phyloP scores from a whole-genome alignment of 2,797 vertebrate genomes.

The Semotilus atromaculatus region DNA sequence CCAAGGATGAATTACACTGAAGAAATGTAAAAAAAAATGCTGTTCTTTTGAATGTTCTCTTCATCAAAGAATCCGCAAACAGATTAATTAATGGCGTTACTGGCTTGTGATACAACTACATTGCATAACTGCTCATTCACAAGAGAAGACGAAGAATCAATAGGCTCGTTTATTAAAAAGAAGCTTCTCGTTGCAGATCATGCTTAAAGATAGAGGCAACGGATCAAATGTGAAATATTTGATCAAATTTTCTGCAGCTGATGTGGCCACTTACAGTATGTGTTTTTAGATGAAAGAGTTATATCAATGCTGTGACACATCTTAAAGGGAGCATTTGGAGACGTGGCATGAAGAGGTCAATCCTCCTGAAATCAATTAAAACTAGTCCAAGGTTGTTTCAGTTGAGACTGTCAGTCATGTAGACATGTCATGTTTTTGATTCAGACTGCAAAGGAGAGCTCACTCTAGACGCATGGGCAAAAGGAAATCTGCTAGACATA shows the following conservation, averaged over 20 bases:
- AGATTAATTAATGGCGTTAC: not conserved
- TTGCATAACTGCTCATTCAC: not conserved
- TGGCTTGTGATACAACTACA: not conserved
- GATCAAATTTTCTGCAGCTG: not conserved
- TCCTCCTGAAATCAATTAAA: slow-evolving; percentile 11
- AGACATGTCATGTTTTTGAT: not conserved
- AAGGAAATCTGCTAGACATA: slow-evolving; percentile 5
- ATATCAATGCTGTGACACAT: slow-evolving; percentile 33
- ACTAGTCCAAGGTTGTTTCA: slow-evolving; percentile 10
- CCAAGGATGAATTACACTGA: not conserved
- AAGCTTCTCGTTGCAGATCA: not conserved
- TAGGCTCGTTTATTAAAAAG: no score
- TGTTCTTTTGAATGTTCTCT: not conserved
- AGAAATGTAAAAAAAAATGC: not conserved
- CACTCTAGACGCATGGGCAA: not conserved
- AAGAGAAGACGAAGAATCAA: not conserved
- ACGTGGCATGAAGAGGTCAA: slow-evolving; percentile 11
- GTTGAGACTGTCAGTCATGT: not conserved
- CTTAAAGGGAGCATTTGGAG: slow-evolving; percentile 17
- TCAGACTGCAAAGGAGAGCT: slow-evolving; percentile 1
- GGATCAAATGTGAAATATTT: slow-evolving; percentile 10
- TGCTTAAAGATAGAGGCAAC: slow-evolving; percentile 14
- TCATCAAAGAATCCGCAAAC: not conserved
- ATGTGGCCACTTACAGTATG: not conserved
- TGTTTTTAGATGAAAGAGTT: slow-evolving; percentile 21